A percentile compares a stretch with the other conserved stretches of the same genome.
Evolutionary conservation across 2,113 vertebrate genomes (phyloP).

Genomic region (Lethenteron camtschaticum): DNA sequence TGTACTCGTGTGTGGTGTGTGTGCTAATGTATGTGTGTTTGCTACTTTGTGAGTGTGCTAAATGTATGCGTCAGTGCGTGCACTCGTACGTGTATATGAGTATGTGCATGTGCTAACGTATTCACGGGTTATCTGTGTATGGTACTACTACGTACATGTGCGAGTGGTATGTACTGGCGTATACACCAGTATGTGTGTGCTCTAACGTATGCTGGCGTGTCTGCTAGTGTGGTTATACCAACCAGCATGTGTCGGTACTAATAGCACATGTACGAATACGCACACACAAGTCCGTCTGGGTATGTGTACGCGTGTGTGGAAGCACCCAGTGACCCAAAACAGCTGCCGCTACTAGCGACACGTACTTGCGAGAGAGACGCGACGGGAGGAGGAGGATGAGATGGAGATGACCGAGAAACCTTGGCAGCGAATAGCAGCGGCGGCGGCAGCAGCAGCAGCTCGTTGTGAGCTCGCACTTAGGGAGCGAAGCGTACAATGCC

Average conservation of each 20-base stretch:
- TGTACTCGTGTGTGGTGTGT: neutral
- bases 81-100: neutral
- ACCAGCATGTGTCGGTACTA: too few relatives aligned
- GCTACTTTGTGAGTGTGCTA: neutral
- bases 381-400: too few relatives aligned
- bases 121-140: neutral
- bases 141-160: neutral
- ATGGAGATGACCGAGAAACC: too few relatives aligned
- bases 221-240: neutral
- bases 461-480: too few relatives aligned
- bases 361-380: too few relatives aligned
- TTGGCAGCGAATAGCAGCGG: too few relatives aligned
- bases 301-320: neutral
- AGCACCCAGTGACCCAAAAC: too few relatives aligned
- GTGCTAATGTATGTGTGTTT: neutral
- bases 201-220: neutral
- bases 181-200: neutral
- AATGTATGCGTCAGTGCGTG: neutral
- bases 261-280: too few relatives aligned
- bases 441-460: too few relatives aligned
- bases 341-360: too few relatives aligned
- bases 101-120: neutral
- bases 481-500: too few relatives aligned
- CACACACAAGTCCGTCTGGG: neutral
- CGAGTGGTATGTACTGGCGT: neutral